Conservation (phyloP, 2,113 vertebrate genomes). For the Aleadryas rufinucha region DNA sequence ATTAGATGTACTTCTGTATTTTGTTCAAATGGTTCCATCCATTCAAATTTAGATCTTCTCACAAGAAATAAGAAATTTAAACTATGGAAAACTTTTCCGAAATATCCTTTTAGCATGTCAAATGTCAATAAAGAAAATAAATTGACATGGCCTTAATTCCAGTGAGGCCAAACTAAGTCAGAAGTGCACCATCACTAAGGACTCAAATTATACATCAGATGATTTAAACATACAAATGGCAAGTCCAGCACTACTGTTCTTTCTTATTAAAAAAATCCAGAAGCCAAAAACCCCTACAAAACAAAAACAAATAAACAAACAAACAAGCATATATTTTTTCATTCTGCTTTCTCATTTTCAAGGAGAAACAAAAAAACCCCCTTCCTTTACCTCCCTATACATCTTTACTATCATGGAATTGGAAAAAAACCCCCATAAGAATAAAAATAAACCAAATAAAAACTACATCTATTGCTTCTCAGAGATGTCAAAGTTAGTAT, state of each 20-base stretch:
- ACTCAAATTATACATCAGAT: not conserved
- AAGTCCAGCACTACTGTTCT: not conserved
- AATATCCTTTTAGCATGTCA: not conserved
- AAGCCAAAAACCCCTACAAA: no score
- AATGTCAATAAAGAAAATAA: not conserved
- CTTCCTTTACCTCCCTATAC: not conserved
- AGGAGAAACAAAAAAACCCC: not conserved
- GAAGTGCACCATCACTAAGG: not conserved
- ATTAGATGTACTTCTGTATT: not conserved
- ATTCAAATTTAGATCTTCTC: not conserved
- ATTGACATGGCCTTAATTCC: not conserved
- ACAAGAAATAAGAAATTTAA: not conserved
- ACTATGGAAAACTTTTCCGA: not conserved
- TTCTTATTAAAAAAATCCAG: not conserved
- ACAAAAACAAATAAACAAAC: not conserved
- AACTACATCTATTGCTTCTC: not conserved
- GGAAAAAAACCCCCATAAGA: not conserved
- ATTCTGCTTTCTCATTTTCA: not conserved
- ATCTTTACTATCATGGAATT: not conserved
- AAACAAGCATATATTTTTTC: not conserved
- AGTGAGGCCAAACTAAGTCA: not conserved
- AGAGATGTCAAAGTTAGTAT: not conserved
- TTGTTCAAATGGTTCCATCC: not conserved
- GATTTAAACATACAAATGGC: not conserved
- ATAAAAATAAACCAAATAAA: not conserved